These are phyloP conservation scores for Poecilia picta DNA, from an alignment of 2,797 vertebrate species.

Conservation along the genomic window DNA sequence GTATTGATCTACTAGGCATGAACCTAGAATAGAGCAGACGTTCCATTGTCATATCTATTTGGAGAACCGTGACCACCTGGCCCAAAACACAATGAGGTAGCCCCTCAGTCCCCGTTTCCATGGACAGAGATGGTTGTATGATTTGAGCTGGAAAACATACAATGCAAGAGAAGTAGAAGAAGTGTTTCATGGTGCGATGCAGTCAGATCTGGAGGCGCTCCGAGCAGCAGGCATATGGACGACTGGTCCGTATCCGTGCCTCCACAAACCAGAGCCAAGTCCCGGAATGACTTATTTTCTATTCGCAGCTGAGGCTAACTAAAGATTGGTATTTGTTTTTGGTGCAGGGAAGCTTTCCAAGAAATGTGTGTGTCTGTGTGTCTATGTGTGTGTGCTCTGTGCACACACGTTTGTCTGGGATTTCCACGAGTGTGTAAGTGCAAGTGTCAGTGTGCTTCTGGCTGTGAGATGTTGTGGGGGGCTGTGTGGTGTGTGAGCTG, in stretches of 20 bases:
- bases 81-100: slow-evolving; percentile 8
- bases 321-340: slow-evolving; percentile 83
- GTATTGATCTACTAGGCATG: slow-evolving; percentile 58
- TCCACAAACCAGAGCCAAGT: slow-evolving; percentile 69
- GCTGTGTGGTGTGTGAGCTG: slow-evolving; percentile 54
- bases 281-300: slow-evolving; percentile 74
- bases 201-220: slow-evolving; percentile 55
- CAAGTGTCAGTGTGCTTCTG: slow-evolving; percentile 63
- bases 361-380: slow-evolving; percentile 65
- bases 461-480: slow-evolving; percentile 65
- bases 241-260: slow-evolving; percentile 63
- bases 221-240: slow-evolving; percentile 62
- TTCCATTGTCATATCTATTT: slow-evolving; percentile 41
- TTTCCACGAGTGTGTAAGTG: slow-evolving; percentile 56
- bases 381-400: slow-evolving; percentile 19
- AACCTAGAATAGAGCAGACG: slow-evolving; percentile 47
- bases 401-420: slow-evolving; percentile 47
- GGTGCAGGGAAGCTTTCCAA: slow-evolving; percentile 81
- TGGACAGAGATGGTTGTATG: slow-evolving; percentile 17
- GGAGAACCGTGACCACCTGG: slow-evolving; percentile 18
- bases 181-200: slow-evolving; percentile 41
- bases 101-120: not conserved
- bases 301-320: slow-evolving; percentile 77
- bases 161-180: slow-evolving; percentile 47
- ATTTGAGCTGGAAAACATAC: slow-evolving; percentile 6